phyloP scores from a whole-genome alignment of 2,888 invertebrate genomes.

The Galeopsomyia nigrocyanea region DNA sequence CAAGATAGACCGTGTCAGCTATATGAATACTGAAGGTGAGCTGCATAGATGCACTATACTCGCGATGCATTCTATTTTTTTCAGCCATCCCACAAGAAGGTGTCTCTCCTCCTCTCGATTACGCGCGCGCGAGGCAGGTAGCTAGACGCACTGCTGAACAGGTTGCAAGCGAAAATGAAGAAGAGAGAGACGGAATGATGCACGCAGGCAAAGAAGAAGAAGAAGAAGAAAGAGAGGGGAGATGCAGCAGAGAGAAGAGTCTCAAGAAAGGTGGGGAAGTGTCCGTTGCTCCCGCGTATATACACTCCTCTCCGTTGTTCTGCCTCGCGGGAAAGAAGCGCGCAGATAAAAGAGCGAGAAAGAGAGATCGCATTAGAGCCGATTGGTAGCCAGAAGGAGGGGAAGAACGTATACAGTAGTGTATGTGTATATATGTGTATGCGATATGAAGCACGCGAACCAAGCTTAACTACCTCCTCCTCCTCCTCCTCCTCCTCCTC shows the following conservation, averaged over 20 bases:
- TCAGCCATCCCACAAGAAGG: background rate
- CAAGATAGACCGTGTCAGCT: background rate
- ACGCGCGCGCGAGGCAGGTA: constrained; percentile 57
- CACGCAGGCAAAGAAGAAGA: constrained; percentile 28
- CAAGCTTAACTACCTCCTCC: constrained; percentile 10
- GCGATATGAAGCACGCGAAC: constrained; percentile 20
- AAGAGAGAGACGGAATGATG: constrained; percentile 48
- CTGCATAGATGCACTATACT: too few relatives aligned
- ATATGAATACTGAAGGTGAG: too few relatives aligned
- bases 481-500: background rate
- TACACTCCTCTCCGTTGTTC: constrained; percentile 9
- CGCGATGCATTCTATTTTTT: too few relatives aligned
- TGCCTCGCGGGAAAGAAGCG: constrained; percentile 3
- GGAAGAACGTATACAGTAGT: background rate
- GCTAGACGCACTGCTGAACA: constrained; percentile 61
- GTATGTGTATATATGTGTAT: background rate
- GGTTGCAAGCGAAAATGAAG: constrained; percentile 52
- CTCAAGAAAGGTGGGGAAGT: constrained; percentile 51
- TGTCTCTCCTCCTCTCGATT: constrained; percentile 33
- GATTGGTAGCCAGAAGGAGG: background rate
- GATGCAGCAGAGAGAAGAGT: constrained; percentile 38
- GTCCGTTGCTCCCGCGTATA: constrained; percentile 48
- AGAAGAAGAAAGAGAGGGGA: constrained; percentile 49
- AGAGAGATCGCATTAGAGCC: constrained; percentile 2
- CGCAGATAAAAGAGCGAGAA: constrained; percentile 8